These are phyloP conservation scores for Nannoperca australis DNA, from an alignment of 2,797 vertebrate species.

Conservation along the genomic window DNA sequence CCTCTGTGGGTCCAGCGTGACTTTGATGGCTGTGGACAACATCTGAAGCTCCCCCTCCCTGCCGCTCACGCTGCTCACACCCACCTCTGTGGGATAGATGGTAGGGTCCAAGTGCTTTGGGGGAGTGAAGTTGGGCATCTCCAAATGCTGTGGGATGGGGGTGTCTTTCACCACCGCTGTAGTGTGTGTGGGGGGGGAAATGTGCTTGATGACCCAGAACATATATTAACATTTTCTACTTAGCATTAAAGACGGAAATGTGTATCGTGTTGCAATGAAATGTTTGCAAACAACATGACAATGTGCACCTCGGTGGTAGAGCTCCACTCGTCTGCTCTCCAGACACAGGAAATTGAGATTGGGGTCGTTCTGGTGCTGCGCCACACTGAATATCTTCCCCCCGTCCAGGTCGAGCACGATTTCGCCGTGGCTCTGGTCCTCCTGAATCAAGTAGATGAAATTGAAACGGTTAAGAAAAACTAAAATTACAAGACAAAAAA, in stretches of 20 bases:
- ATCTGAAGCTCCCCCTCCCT: conserved; percentile 86
- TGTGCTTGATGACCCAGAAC: not conserved
- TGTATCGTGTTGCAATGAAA: not conserved
- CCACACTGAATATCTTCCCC: conserved; percentile 91
- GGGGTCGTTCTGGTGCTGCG: conserved; percentile 90
- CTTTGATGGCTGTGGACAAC: conserved; percentile 92
- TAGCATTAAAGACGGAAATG: not conserved
- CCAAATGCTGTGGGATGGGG: conserved; percentile 83
- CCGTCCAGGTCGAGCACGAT: conserved; percentile 91
- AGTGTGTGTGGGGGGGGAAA: not conserved
- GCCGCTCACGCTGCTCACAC: conserved; percentile 86
- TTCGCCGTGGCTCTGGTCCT: conserved; percentile 89
- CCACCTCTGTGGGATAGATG: conserved; percentile 92
- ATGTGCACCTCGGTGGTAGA: conserved; percentile 90
- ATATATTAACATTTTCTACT: not conserved
- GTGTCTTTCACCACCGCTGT: conserved; percentile 88
- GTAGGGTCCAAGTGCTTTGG: conserved; percentile 88
- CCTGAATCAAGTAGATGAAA: conserved; percentile 68
- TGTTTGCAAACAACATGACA: conserved; percentile 1
- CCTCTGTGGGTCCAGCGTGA: conserved; percentile 90
- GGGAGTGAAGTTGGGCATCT: conserved; percentile 87
- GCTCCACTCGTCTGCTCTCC: conserved; percentile 88
- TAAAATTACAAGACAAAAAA: not conserved
- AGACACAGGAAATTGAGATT: conserved; percentile 92
- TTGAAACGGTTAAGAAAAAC: not conserved